Conservation (phyloP, 2,113 vertebrate genomes). For the Sclerurus mexicanus region DNA sequence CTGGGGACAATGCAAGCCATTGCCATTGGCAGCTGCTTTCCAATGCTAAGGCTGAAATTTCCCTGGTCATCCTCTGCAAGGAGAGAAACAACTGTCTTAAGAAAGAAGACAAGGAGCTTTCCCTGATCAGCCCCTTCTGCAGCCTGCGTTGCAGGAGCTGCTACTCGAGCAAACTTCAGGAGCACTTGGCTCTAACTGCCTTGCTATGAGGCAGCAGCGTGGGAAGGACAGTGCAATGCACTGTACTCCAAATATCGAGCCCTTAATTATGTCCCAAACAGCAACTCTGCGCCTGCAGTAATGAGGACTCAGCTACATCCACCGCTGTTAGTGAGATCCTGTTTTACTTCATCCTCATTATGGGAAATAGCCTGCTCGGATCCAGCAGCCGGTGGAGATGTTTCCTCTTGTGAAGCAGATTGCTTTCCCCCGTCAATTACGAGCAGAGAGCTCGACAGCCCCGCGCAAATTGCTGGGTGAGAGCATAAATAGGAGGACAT, state of each 20-base stretch:
- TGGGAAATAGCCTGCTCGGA: neutral
- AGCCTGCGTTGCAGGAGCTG: neutral
- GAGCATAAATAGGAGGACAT: neutral
- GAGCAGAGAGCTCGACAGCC: neutral
- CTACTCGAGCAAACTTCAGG: neutral
- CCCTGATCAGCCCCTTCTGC: neutral
- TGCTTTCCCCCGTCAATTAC: conserved; percentile 47
- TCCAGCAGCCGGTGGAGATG: neutral
- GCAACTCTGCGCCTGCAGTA: neutral
- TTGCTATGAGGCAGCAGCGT: fast-evolving
- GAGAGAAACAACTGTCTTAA: neutral
- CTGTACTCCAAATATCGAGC: neutral
- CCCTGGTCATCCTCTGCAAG: neutral
- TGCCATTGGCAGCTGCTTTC: neutral
- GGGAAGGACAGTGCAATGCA: neutral
- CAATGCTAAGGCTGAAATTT: neutral
- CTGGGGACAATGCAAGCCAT: fast-evolving
- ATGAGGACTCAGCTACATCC: neutral
- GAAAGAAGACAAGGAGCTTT: neutral
- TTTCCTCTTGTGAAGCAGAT: conserved; percentile 14
- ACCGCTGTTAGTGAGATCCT: neutral
- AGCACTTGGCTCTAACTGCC: neutral
- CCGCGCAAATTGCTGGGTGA: conserved; percentile 31
- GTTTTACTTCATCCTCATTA: conserved; percentile 24
- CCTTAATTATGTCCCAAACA: neutral